phyloP scores from a whole-genome alignment of 2,888 invertebrate species.

The Xanthorhoe designata region DNA sequence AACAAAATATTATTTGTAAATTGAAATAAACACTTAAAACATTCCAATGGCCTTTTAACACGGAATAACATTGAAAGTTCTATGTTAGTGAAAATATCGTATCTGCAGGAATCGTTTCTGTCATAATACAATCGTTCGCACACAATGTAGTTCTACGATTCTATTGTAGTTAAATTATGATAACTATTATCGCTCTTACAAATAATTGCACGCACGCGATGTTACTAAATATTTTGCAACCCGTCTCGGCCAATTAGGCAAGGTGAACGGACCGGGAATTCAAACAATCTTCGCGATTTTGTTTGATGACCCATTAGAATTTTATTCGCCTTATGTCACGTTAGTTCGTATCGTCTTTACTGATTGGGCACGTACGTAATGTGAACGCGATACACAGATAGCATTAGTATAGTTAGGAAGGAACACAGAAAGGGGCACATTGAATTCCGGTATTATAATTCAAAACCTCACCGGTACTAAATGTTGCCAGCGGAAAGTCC shows the following conservation, averaged over 20 bases:
- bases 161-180: constrained; percentile 22
- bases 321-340: constrained; percentile 5
- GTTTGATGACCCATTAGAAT: constrained; percentile 7
- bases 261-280: constrained; percentile 43
- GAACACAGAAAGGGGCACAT: constrained; percentile 69
- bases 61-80: background rate
- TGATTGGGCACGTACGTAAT: constrained; percentile 7
- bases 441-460: constrained; percentile 72
- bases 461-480: constrained; percentile 79
- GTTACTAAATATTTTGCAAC: constrained; percentile 42
- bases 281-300: constrained; percentile 21
- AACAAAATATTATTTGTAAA: background rate
- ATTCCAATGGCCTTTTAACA: background rate
- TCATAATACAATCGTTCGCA: constrained; percentile 1
- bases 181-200: constrained; percentile 37
- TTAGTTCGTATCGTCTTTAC: background rate
- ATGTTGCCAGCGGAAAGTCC: constrained; percentile 80
- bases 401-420: constrained; percentile 51
- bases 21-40: background rate
- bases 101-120: constrained; percentile 6
- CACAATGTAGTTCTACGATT: constrained; percentile 6
- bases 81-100: constrained; percentile 13
- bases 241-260: constrained; percentile 42
- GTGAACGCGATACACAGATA: constrained; percentile 44
- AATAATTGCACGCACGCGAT: constrained; percentile 38